Conservation (phyloP, 2,888 invertebrate species). For the Oithona nana region DNA sequence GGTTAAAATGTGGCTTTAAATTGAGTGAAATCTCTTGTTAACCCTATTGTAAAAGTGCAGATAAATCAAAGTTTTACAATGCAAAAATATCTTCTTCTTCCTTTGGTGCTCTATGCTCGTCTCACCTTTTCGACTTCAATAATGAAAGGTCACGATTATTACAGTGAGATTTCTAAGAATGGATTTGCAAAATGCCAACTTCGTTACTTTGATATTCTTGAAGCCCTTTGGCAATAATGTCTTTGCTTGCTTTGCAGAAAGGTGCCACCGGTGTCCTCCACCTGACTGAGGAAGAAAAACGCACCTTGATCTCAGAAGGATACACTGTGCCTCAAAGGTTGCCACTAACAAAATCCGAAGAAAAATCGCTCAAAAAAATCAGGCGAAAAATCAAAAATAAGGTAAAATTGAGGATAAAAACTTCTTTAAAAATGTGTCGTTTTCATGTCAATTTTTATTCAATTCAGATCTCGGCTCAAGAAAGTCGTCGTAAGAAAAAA, state of each 20-base stretch:
- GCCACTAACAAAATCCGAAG: slow-evolving; percentile 90
- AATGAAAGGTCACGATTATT: too few relatives aligned
- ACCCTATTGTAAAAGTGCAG: too few relatives aligned
- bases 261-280: slow-evolving; percentile 46
- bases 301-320: slow-evolving; percentile 85
- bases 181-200: too few relatives aligned
- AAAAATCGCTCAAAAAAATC: slow-evolving; percentile 93
- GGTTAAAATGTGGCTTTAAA: too few relatives aligned
- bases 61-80: too few relatives aligned
- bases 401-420: slow-evolving; percentile 41
- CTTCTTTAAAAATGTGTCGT: background rate
- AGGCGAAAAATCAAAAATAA: slow-evolving; percentile 98
- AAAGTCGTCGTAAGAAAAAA: slow-evolving; percentile 93
- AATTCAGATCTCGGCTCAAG: slow-evolving; percentile 87
- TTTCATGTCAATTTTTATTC: slow-evolving; percentile 8
- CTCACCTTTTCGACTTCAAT: too few relatives aligned
- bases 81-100: too few relatives aligned
- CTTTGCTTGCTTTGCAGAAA: slow-evolving; percentile 1
- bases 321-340: slow-evolving; percentile 87
- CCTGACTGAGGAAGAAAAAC: slow-evolving; percentile 90
- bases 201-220: too few relatives aligned
- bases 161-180: too few relatives aligned
- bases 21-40: too few relatives aligned
- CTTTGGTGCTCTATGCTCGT: too few relatives aligned
- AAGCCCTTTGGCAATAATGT: too few relatives aligned